Evolutionary conservation across 2,797 vertebrate genomes (phyloP).

Genomic region (Epinephelus malabaricus): DNA sequence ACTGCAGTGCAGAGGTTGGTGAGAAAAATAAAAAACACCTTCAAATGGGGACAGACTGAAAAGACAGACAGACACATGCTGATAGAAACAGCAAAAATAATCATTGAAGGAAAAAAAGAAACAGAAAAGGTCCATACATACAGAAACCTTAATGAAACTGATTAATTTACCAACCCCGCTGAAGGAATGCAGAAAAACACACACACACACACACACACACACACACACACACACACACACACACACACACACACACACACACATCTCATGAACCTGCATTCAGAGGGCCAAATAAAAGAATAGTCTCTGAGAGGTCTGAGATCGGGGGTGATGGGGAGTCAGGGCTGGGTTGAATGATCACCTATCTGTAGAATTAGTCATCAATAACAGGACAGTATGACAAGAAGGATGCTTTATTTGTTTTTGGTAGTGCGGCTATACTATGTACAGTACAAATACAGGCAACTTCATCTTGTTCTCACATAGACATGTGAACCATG

Average conservation of each 20-base stretch:
- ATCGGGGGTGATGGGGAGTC: conserved; percentile 51
- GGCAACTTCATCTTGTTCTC: conserved; percentile 89
- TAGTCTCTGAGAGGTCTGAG: conserved; percentile 85
- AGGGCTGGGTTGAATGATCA: conserved; percentile 50
- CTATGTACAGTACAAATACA: conserved; percentile 96
- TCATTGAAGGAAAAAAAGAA: conserved; percentile 76
- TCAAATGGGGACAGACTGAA: conserved; percentile 74
- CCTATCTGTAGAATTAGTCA: conserved; percentile 60
- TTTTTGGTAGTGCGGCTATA: conserved; percentile 96
- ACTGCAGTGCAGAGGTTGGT: conserved; percentile 91
- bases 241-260: conserved; percentile 80
- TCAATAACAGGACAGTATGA: conserved; percentile 69
- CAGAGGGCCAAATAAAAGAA: conserved; percentile 88
- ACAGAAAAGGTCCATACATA: conserved; percentile 72
- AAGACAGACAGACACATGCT: conserved; percentile 91
- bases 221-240: conserved; percentile 76
- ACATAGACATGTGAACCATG: conserved; percentile 43
- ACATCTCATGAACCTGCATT: conserved; percentile 90
- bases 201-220: conserved; percentile 55
- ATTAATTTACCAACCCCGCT: conserved; percentile 92
- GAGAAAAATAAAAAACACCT: conserved; percentile 76
- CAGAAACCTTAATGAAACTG: conserved; percentile 85
- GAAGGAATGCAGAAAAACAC: conserved; percentile 92
- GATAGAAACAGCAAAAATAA: conserved; percentile 90
- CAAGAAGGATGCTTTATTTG: conserved; percentile 71